These are phyloP conservation scores for Hipposideros armiger DNA, from an alignment of 2,113 vertebrate genomes.

Conservation along the genomic window DNA sequence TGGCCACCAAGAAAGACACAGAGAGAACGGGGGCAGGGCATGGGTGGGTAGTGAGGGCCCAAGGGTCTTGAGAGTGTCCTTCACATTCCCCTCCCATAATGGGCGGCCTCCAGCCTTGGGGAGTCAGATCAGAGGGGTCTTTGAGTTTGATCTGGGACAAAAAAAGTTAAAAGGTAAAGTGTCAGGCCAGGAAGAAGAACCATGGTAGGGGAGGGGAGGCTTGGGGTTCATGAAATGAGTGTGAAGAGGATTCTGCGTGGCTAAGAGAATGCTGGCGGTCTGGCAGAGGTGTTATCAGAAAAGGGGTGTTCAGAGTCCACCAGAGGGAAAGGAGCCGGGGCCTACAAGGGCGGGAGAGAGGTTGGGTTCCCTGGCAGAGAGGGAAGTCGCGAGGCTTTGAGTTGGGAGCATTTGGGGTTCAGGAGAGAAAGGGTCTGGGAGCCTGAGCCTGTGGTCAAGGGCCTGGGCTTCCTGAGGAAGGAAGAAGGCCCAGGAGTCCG, in stretches of 20 bases:
- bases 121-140: not conserved
- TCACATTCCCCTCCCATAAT: not conserved
- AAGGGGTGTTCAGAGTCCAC: not conserved
- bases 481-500: conserved; percentile 40
- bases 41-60: not conserved
- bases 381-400: not conserved
- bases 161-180: not conserved
- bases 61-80: not conserved
- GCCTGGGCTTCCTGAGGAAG: conserved; percentile 70
- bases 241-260: not conserved
- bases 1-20: not conserved
- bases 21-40: accelerated
- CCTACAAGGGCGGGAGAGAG: not conserved
- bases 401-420: not conserved
- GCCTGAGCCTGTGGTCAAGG: not conserved
- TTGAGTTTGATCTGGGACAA: not conserved
- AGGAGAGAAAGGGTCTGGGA: not conserved
- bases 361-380: not conserved
- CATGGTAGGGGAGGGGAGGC: accelerated
- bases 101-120: not conserved
- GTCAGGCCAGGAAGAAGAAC: not conserved
- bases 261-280: not conserved
- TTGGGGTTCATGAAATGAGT: too few relatives aligned
- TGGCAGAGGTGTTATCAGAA: accelerated
- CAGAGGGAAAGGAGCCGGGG: not conserved